Percentiles rank a stretch among this genome's conserved stretches.
Evolutionary conservation across 2,113 vertebrate genomes (phyloP).

Genomic region (Ciconia stormi): DNA sequence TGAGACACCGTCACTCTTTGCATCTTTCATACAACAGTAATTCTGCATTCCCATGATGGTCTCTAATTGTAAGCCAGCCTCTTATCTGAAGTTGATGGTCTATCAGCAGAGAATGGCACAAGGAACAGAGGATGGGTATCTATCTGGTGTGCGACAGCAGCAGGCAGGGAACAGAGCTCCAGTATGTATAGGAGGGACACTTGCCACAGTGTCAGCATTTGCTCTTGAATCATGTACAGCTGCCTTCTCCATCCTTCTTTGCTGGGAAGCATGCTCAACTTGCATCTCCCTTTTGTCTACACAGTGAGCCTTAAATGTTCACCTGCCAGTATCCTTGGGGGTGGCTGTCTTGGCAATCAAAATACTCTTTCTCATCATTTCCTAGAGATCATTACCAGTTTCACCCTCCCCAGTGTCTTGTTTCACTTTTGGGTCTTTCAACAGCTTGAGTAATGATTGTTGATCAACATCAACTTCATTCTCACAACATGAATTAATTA

Average conservation of each 20-base stretch:
- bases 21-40: neutral
- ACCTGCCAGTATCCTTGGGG: neutral
- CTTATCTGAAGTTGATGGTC: neutral
- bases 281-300: neutral
- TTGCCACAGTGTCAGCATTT: neutral
- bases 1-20: neutral
- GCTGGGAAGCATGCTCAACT: neutral
- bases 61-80: neutral
- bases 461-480: constrained; percentile 14
- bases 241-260: neutral
- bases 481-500: constrained; percentile 13
- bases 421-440: constrained; percentile 43
- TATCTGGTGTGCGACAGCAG: neutral
- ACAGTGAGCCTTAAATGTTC: neutral
- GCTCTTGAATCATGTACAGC: neutral
- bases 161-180: neutral
- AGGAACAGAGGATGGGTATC: neutral
- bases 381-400: constrained; percentile 22
- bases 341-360: neutral
- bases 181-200: accelerated
- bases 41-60: neutral
- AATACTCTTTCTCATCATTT: constrained; percentile 21
- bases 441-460: neutral
- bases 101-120: neutral
- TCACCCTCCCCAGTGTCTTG: neutral